Base-by-base conservation (phyloP, 2,797 vertebrate species). In the Orestias chungarensis region DNA sequence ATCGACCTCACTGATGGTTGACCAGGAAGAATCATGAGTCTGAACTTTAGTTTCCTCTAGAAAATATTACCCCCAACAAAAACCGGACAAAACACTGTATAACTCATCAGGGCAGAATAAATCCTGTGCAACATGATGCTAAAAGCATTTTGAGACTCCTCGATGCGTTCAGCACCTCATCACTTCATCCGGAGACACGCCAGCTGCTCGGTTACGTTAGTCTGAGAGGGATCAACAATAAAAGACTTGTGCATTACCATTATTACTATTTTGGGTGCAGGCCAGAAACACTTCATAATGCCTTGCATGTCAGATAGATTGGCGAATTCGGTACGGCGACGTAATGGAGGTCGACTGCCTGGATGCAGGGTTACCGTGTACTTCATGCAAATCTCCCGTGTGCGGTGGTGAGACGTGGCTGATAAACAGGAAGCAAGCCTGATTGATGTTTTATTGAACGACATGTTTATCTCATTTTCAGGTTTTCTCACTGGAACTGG, bases 301-400 rank as follows among this genome's bases (percentile, higher is more conserved):
- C 92, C 89, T 93, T 90, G 87, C 87, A 88, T 86, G 87, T 90
- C 90, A 90, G 93, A 93, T 92, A 93, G 93, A 94, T 94, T 94
- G 94, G 91, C 93, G n/a, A n/a, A 91, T 91, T 92, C 79, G 79
- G 85, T 93, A 89, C 84, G 79, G 79, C 87, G 77, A 89, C 83
- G 83, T 93, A 93, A 93, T 92, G 88, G 90, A 92, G 92, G 93
- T 92, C 94, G 94, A 95, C 94, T 94, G 93, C 88, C 87, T 88
- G 92, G 93, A 93, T 93, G 93, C 91, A 85, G 88, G 91, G 92
- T 93, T 91, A 91, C 88, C 89, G 92, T 91, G 92, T 89, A 88
- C 92, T 92, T 93, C 89, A 93, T 90, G 90, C 86, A 87, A 93
- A 93, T 91, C 92, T 92, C 84, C 83, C 76, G 88, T 82, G 82